Base-by-base conservation (phyloP, 2,797 vertebrate species). In the Alcedo atthis region DNA sequence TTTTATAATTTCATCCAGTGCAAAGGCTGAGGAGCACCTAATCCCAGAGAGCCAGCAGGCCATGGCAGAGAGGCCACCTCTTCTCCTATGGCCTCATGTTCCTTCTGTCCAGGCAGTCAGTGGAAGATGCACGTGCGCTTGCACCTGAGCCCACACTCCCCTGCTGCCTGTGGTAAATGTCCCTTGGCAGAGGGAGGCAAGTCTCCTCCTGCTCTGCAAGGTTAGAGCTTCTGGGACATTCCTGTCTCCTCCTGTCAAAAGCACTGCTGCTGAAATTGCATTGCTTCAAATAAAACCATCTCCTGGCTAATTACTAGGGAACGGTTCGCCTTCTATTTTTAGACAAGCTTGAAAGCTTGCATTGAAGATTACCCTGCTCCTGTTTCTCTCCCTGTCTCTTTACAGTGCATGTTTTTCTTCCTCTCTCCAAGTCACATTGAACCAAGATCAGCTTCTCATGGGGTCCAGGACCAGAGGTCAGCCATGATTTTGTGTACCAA, bases 291-390 rank as follows among this genome's bases (percentile, higher is more conserved):
- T 89, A 94, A 94, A 94, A 74, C 61, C 13, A 11, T 88, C 89
- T 94, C 88, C 83, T 68, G 86, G 40, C 87, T 93, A 85, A 90
- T 93, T 91, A 30, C 46, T 77, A 49, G 48, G 76, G 93, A 92
- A 81, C 73, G 15, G 76, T 95, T 85, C 18, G 33, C 90, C 51
- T 95, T 93, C 96, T 95, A 94, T 94, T 96, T 90, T 93, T 96
- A 95, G 96, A 82, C 74, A 77, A 79, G 81, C 82, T 92, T 77
- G 46, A 80, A 89, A 79, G 37, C 87, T 70, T 81, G 89, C 57
- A 46, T 49, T 63, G 93, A 90, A 96, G 93, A 93, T 96, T 91
- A 55, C 57, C 25, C n/a, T 55, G 68, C 66, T 68, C 67, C 48
- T 28, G 53, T 48, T 90, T 84, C 68, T 74, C 40, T 80, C 68